Evolutionary conservation across 2,797 vertebrate species (phyloP), one percentile per base, ranked within the genome.

Genomic region (Mus minutoides): DNA sequence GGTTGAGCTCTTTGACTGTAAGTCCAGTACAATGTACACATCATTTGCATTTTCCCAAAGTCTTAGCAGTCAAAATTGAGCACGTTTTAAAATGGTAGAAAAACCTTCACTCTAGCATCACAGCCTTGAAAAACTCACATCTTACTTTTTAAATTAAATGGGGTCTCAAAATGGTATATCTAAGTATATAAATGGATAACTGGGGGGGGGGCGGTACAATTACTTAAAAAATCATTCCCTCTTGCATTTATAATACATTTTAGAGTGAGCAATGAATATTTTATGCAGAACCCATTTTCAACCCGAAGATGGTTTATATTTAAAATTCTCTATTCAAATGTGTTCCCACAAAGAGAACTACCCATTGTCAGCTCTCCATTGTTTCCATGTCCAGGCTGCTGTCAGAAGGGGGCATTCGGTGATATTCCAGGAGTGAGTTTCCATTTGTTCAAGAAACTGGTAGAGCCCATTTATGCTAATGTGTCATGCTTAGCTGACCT

Each of bases 291-390:
- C 97, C 90, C 94, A 96, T 94, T 97, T 98, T 97, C 97, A 84
- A 88, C 97, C 97, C 95, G 88, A 95, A 96, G 97, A 80, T 82
- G 97, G 97, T 97, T 98, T 97, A 98, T 98, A 98, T 98, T 98
- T 97, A 98, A 98, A 97, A 98, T 93, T 98, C 92, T 96, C 97
- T 98, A 98, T 97, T 87, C 96, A 97, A 95, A 95, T 91, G 82
- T 90, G 91, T 94, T 92, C 87, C 93, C 87, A 73, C 54, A 56
- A 88, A 95, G 95, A 90, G 90, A 95, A 73, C 88, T 12, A 17
- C 88, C 40, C 19, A 83, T 95, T 95, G 87, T 89, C 56, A 76
- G 78, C 31, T 40, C 54, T 31, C 88, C 69, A 95, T 94, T 97
- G 94, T 97, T 92, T 84, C 71, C 94, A 17, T 34, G 94, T 96